Conservation (phyloP, 1,140 invertebrate genomes). For the Carposina sasakii region DNA sequence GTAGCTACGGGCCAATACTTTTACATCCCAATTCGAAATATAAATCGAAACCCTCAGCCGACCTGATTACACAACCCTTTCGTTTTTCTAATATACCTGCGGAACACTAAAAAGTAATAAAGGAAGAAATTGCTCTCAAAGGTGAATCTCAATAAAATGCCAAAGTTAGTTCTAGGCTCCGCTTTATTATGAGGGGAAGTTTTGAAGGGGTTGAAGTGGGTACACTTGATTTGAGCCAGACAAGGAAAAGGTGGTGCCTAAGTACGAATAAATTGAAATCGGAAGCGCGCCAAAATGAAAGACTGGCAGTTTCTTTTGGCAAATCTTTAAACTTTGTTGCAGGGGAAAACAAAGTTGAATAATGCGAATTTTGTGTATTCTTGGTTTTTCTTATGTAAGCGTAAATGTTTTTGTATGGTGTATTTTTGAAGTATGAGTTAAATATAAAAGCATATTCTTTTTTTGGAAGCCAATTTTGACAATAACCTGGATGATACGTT, state of each 20-base stretch:
- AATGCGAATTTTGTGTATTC: no score
- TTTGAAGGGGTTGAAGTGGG: conserved; percentile 58
- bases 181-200: conserved; percentile 56
- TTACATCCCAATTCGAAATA: no score
- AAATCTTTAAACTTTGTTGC: background rate
- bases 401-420: no score
- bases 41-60: no score
- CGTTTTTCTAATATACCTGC: no score
- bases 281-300: conserved; percentile 23
- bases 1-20: no score
- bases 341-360: background rate
- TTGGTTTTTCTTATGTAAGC: no score
- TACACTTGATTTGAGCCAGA: conserved; percentile 51
- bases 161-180: conserved; percentile 37
- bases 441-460: no score
- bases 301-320: background rate
- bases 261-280: conserved; percentile 60
- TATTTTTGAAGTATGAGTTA: no score
- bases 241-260: conserved; percentile 63
- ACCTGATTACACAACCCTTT: no score
- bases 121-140: conserved; percentile 42
- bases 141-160: conserved; percentile 58
- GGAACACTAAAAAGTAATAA: conserved; percentile 53
- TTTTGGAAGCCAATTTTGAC: no score
- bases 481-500: no score